Base-by-base conservation (phyloP, 2,113 vertebrate genomes). In the Motacilla alba region DNA sequence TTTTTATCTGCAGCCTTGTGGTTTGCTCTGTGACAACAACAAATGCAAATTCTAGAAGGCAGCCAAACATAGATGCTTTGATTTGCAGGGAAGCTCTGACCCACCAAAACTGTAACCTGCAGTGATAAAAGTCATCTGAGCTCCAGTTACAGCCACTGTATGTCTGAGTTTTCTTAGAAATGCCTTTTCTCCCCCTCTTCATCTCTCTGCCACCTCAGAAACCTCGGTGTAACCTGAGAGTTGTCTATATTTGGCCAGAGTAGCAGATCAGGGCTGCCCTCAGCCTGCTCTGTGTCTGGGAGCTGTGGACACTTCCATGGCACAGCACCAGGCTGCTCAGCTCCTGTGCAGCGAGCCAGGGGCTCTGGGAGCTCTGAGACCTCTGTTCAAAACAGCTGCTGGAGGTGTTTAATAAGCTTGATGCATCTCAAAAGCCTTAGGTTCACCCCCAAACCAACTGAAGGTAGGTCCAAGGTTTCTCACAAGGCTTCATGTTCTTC, bases 221-320 rank as follows among this genome's bases (percentile, higher is more conserved):
- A 35, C 20, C 11, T 44, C 0, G 0, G 15, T 59, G 64, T 67
- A 44, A 88, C 28, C 11, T 13, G 39, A 69, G 60, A 66, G 15
- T 74, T 88, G 69, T 18, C 86, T 94, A 11, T 92, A 55, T 70
- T 86, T 92, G 85, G 79, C 68, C 35, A 66, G 80, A 73, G 68
- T 0, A 68, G 74, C 69, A 50, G 81, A 52, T 30, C 23, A 33
- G 53, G 35, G 82, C 75, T 94, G 75, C 67, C 53, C 79, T 88
- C 22, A 31, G 72, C 26, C 85, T 93, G 88, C 72, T 86, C n/a
- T 47, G 3, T 74, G 17, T 92, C 79, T 93, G 79, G 43, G 43
- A 49, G 31, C 41, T 33, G 50, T 16, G 43, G 92, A 92, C 37
- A 13, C 43, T 83, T 90, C 59, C 64, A 52, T 86, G 91, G 90